Conservation (phyloP, 2,113 vertebrate genomes). For the Microcebus jonahi region DNA sequence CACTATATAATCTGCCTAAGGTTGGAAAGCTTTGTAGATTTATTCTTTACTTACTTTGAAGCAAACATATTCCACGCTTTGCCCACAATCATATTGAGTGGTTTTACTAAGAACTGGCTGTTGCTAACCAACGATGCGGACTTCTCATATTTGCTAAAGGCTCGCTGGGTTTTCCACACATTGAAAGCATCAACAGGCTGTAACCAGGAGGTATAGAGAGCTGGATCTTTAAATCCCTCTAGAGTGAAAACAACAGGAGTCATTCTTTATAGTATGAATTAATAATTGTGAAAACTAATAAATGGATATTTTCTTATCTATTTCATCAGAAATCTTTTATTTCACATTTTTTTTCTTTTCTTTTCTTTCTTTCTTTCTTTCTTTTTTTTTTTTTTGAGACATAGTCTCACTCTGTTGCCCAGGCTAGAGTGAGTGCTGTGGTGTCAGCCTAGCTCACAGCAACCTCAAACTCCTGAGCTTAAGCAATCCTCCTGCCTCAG, state of each 20-base stretch:
- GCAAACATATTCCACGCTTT: slow-evolving; percentile 99
- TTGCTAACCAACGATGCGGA: slow-evolving; percentile 95
- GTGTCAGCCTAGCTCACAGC: no score
- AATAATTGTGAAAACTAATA: not conserved
- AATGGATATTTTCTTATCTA: not conserved
- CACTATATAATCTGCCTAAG: not conserved
- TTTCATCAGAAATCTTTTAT: not conserved
- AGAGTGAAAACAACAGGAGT: slow-evolving; percentile 53
- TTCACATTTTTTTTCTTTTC: not conserved
- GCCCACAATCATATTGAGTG: slow-evolving; percentile 92
- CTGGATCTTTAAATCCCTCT: slow-evolving; percentile 92
- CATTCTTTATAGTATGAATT: not conserved
- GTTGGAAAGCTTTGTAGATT: not conserved
- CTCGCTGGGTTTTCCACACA: slow-evolving; percentile 90
- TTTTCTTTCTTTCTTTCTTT: no score
- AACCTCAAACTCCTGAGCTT: not conserved
- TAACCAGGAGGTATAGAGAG: slow-evolving; percentile 94
- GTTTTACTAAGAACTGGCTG: slow-evolving; percentile 93
- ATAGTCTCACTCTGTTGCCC: not conserved
- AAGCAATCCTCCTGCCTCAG: not conserved
- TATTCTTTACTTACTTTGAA: slow-evolving; percentile 91
- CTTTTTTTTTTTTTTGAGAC: not conserved
- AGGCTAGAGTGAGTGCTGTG: not conserved
- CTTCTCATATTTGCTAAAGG: slow-evolving; percentile 95
- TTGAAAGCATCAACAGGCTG: slow-evolving; percentile 85